phyloP scores from a whole-genome alignment of 2,797 vertebrate species.

The Enteromius radiatus region DNA sequence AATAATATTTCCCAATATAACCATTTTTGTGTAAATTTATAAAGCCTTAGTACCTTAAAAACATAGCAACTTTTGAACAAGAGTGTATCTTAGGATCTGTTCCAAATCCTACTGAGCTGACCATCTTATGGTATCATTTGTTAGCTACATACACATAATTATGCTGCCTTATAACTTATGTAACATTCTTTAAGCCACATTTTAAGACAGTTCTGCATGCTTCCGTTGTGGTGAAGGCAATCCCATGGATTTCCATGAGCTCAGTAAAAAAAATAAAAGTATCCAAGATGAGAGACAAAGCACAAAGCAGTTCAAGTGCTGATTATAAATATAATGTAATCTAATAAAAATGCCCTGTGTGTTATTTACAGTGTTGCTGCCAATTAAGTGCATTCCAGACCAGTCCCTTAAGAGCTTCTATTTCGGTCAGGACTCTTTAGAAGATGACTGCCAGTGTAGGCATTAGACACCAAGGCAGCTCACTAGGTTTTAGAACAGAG shows the following conservation, averaged over 20 bases:
- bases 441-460: background rate
- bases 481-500: background rate
- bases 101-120: background rate
- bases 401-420: background rate
- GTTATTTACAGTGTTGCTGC: background rate
- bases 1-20: background rate
- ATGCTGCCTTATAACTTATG: background rate
- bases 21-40: background rate
- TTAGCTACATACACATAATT: background rate
- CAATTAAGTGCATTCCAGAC: background rate
- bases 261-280: background rate
- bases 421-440: background rate
- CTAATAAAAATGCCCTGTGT: background rate
- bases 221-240: no score
- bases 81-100: background rate
- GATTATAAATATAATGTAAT: background rate
- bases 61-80: background rate
- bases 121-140: background rate
- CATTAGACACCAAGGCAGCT: background rate
- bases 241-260: background rate
- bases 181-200: background rate
- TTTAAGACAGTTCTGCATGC: background rate
- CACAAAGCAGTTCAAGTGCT: background rate
- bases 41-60: no score
- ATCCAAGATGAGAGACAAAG: background rate